Percentiles rank a stretch among this genome's conserved stretches.
phyloP scores from a whole-genome alignment of 1,140 invertebrate species.

The Trichonephila clavata region DNA sequence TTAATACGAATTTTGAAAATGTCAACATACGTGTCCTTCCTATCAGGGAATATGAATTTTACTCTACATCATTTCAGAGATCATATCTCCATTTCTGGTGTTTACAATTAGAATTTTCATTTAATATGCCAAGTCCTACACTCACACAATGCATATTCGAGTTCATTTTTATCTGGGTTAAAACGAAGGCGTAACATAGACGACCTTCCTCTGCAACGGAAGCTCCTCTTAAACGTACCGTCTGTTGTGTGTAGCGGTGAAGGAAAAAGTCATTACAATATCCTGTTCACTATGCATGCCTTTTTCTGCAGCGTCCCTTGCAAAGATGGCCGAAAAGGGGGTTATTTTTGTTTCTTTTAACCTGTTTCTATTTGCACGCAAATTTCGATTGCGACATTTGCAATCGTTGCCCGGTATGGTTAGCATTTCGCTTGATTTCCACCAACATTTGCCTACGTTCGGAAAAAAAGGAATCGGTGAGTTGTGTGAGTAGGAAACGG shows the following conservation, averaged over 20 bases:
- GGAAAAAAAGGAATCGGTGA: too few species aligned
- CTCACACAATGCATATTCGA: neutral
- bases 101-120: neutral
- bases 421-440: neutral
- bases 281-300: neutral
- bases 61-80: neutral
- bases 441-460: neutral
- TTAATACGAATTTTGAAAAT: neutral
- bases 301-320: neutral
- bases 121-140: neutral
- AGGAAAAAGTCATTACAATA: conserved; percentile 26
- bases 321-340: conserved; percentile 1
- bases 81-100: neutral
- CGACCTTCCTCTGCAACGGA: neutral
- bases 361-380: conserved; percentile 20
- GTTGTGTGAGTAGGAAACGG: neutral
- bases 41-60: neutral
- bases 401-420: neutral
- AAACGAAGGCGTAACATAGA: neutral
- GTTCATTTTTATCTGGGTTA: conserved; percentile 24
- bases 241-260: neutral
- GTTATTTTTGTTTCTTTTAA: conserved; percentile 10
- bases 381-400: conserved; percentile 10
- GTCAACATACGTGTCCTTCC: neutral
- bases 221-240: conserved; percentile 2